Evolutionary conservation across 2,888 invertebrate genomes (phyloP), one percentile per base, ranked within the genome.

Genomic region (Tinea pellionella): DNA sequence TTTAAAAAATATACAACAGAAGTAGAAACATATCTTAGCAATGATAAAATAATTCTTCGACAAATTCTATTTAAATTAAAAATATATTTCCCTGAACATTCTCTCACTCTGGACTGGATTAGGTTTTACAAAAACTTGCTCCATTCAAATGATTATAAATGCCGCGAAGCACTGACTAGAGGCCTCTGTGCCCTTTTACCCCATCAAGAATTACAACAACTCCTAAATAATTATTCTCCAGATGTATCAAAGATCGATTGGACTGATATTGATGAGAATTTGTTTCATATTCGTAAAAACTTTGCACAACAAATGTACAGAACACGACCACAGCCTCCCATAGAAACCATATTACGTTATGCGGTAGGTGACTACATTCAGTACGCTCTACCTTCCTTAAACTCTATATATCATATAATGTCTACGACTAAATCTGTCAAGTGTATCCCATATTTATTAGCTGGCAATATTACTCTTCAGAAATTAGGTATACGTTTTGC

Each of bases 321-420:
- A 81, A 72, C 76, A 16, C 74, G 84, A 29, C 85, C 82, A 7
- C 76, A 77, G 60, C 74, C 75, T n/a, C 61, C 66, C 13, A 72
- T 41, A 8, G 29, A 77, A 32, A 62, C 65, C 6, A 65, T 82
- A 37, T 62, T 82, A 59, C 60, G 65, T 37, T 84, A 76, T 61
- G 74, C 80, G 12, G 78, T 77, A 63, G 81, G 81, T 59, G 82
- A 81, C 64, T 81, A 78, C 62, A 64, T 81, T 32, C 76, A 77
- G 61, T 80, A 70, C 60, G 72, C 78, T 41, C 69, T 81, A 15
- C 80, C 81, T 2, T 77, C 83, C 7, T 65, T 83, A 41, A 65
- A 69, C 24, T 72, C 81, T 3, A 73, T 82, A 63, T 75, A 73
- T 65, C 71, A 77, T 63, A 78, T 80, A 63, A 63, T 80, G 29